These are phyloP conservation scores for Austrolebias charrua DNA, from an alignment of 2,797 vertebrate genomes.

Conservation along the genomic window DNA sequence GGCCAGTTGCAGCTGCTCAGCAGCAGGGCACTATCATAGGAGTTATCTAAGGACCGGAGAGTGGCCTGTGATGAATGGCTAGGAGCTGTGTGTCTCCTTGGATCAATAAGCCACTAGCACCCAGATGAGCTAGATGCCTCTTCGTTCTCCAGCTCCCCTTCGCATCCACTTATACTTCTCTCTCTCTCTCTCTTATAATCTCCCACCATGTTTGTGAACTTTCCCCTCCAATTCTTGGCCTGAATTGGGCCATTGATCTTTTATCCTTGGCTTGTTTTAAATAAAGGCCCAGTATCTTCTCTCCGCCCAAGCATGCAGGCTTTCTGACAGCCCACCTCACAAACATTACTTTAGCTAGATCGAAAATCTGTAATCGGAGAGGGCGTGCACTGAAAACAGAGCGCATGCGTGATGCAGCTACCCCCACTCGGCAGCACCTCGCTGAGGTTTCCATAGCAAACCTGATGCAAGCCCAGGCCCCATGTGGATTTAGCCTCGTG, in stretches of 20 bases:
- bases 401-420: slow-evolving; percentile 26
- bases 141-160: slow-evolving; percentile 15
- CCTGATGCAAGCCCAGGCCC: slow-evolving; percentile 54
- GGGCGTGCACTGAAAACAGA: background rate
- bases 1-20: slow-evolving; percentile 73
- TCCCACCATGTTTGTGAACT: slow-evolving; percentile 65
- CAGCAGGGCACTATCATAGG: slow-evolving; percentile 76
- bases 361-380: slow-evolving; percentile 70
- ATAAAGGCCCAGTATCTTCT: slow-evolving; percentile 68
- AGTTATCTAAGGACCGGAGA: slow-evolving; percentile 80
- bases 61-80: slow-evolving; percentile 81
- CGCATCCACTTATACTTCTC: slow-evolving; percentile 50
- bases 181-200: slow-evolving; percentile 58
- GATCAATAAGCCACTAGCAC: slow-evolving; percentile 83
- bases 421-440: slow-evolving; percentile 27
- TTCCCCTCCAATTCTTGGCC: slow-evolving; percentile 64
- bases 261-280: slow-evolving; percentile 74
- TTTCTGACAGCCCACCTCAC: slow-evolving; percentile 56
- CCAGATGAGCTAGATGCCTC: slow-evolving; percentile 76
- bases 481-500: slow-evolving; percentile 49
- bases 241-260: slow-evolving; percentile 76
- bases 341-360: slow-evolving; percentile 71
- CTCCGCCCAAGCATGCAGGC: slow-evolving; percentile 55
- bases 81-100: slow-evolving; percentile 73
- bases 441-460: slow-evolving; percentile 50